These are phyloP conservation scores for Pogona vitticeps DNA, from an alignment of 2,113 vertebrate genomes.

Conservation along the genomic window DNA sequence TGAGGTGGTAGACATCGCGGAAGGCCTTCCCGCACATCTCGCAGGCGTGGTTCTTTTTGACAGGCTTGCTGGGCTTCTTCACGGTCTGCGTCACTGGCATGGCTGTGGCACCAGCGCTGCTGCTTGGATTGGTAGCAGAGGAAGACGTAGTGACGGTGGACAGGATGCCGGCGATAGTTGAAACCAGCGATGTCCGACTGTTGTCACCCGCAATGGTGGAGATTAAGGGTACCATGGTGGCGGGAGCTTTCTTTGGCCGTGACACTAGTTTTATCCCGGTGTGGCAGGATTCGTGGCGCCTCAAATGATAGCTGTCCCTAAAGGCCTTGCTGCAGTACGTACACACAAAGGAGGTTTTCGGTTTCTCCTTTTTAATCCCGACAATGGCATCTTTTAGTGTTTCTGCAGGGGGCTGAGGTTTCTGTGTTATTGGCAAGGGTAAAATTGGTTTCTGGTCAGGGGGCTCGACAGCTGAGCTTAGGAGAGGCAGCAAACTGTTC, in stretches of 20 bases:
- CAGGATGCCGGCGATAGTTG: slow-evolving; percentile 92
- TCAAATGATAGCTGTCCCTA: slow-evolving; percentile 97
- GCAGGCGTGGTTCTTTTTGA: slow-evolving; percentile 98
- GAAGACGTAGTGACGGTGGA: slow-evolving; percentile 94
- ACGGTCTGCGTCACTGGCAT: slow-evolving; percentile 81
- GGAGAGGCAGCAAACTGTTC: slow-evolving; percentile 94
- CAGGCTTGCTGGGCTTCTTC: slow-evolving; percentile 94
- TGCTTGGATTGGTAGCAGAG: slow-evolving; percentile 85
- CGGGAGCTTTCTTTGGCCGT: slow-evolving; percentile 92
- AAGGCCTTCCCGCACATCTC: slow-evolving; percentile 99
- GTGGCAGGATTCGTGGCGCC: slow-evolving; percentile 96
- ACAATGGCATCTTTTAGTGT: slow-evolving; percentile 89
- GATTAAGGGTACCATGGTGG: slow-evolving; percentile 92
- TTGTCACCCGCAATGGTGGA: slow-evolving; percentile 91
- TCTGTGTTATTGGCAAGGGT: slow-evolving; percentile 93
- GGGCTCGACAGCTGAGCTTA: slow-evolving; percentile 91
- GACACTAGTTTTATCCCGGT: slow-evolving; percentile 98
- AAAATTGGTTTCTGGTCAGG: slow-evolving; percentile 96
- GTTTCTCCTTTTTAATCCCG: slow-evolving; percentile 96
- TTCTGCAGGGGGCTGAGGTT: slow-evolving; percentile 90
- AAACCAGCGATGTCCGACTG: slow-evolving; percentile 89
- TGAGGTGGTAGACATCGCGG: slow-evolving; percentile 97
- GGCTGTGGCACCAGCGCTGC: slow-evolving; percentile 76
- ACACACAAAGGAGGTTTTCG: slow-evolving; percentile 97
- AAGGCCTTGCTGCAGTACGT: slow-evolving; percentile 99